Base-by-base conservation (phyloP, 2,888 invertebrate genomes). In the Pristionchus arcanus region DNA sequence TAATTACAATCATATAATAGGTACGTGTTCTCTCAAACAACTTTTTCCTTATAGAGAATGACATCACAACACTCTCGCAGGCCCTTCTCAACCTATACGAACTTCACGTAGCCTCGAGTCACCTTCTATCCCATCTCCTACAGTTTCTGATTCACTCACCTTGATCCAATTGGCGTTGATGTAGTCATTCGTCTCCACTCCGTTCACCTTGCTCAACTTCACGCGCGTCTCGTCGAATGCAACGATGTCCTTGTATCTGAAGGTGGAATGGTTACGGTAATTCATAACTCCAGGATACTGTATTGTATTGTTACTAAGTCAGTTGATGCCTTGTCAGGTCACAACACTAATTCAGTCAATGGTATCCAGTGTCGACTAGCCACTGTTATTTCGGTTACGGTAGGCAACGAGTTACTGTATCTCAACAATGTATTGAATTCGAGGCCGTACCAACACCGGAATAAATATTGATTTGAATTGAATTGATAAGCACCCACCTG, bases 101-200 rank as follows among this genome's bases (percentile, higher is more conserved):
- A 55, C 55, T 21, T 3, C 55, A 11, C 21, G 16, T 21, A 55
- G 55, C 55, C 55, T 49, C 42, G 42, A 49, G 11, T 49, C 42
- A 49, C 42, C 42, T 49, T 9, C 42, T 42, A 9, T 13, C 13
- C 42, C 4, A 49, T 49, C 11, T 9, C 42, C 42, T 42, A 5
- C 9, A 42, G 42, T 42, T 42, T 42, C 19, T 4, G 2, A 0
- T 59, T 16, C 42, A 2, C 90, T 59, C 55, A 93, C 94, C 86
- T 95, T 96, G 15, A 96, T 95, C 93, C 94, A 96, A 93, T 96
- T 96, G 16, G 96, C 96, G 93, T 96, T 96, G 92, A 96, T 96
- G 93, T 96, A 96, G 91, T 96, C 96, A 16, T 95, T 93, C 34
- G 87, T 59, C 77, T 93, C 93, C 37, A 92, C 92, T 21, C 91